Evolutionary conservation across 2,888 invertebrate genomes (phyloP).

Genomic region (Oscheius sp.): DNA sequence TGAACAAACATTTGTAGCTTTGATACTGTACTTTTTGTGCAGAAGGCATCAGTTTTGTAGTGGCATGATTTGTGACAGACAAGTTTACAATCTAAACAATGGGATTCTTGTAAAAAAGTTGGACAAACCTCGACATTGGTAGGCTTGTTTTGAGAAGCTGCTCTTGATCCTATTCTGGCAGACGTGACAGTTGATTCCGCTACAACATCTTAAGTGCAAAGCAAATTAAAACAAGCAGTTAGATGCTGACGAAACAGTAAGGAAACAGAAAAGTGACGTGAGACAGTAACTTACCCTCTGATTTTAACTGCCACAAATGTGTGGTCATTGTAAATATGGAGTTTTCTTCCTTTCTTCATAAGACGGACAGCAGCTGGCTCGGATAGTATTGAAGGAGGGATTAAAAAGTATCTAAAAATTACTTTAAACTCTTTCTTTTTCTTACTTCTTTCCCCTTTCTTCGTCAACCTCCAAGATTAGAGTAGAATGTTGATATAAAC

Average conservation of each 20-base stretch:
- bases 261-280: conserved; percentile 16
- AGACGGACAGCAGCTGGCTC: conserved; percentile 59
- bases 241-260: conserved; percentile 24
- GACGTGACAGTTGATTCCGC: conserved; percentile 67
- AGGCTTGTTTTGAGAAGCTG: conserved; percentile 69
- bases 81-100: conserved; percentile 65
- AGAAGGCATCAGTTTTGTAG: conserved; percentile 62
- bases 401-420: conserved; percentile 64
- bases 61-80: conserved; percentile 70
- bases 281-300: conserved; percentile 53
- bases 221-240: conserved; percentile 18
- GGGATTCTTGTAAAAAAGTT: background rate
- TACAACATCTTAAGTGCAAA: conserved; percentile 44
- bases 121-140: conserved; percentile 69
- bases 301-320: conserved; percentile 70
- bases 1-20: conserved; percentile 57
- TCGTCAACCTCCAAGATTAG: conserved; percentile 59
- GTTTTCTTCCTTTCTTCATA: conserved; percentile 68
- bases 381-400: conserved; percentile 62
- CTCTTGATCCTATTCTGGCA: conserved; percentile 63
- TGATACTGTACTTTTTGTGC: conserved; percentile 59
- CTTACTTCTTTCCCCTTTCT: conserved; percentile 57
- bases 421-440: background rate
- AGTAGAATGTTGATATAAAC: conserved; percentile 62
- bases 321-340: conserved; percentile 70